Conservation (phyloP, 2,888 invertebrate genomes). For the Synergus japonicus region DNA sequence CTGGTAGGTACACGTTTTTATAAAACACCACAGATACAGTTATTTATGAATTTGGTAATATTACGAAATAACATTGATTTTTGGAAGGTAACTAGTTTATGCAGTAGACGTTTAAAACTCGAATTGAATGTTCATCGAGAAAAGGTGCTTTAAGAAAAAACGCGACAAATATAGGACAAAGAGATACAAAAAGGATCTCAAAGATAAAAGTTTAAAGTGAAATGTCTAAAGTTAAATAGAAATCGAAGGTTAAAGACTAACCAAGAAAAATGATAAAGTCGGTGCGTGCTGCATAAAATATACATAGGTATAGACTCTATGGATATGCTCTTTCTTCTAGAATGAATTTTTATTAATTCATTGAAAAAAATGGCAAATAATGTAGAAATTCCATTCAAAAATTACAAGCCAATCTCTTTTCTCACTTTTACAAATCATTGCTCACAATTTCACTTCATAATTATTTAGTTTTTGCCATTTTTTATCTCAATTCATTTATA, state of each 20-base stretch:
- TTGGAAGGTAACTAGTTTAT: conserved; percentile 73
- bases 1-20: conserved; percentile 75
- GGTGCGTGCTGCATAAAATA: conserved; percentile 17
- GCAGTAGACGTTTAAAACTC: conserved; percentile 76
- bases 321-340: conserved; percentile 8
- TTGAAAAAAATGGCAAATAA: not conserved
- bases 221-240: not conserved
- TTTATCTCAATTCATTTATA: not conserved
- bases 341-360: not conserved
- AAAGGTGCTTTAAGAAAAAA: conserved; percentile 74
- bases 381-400: not conserved
- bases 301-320: conserved; percentile 1
- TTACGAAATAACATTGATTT: conserved; percentile 74
- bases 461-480: not conserved
- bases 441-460: no score
- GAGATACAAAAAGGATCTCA: conserved; percentile 14
- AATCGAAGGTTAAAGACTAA: not conserved
- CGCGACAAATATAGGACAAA: conserved; percentile 26
- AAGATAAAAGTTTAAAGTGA: not conserved
- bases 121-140: conserved; percentile 68
- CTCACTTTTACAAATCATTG: no score
- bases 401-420: not conserved
- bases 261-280: not conserved
- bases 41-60: conserved; percentile 67
- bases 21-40: conserved; percentile 75